These are phyloP conservation scores for Tursiops truncatus DNA, from an alignment of 2,113 vertebrate genomes.

Conservation along the genomic window DNA sequence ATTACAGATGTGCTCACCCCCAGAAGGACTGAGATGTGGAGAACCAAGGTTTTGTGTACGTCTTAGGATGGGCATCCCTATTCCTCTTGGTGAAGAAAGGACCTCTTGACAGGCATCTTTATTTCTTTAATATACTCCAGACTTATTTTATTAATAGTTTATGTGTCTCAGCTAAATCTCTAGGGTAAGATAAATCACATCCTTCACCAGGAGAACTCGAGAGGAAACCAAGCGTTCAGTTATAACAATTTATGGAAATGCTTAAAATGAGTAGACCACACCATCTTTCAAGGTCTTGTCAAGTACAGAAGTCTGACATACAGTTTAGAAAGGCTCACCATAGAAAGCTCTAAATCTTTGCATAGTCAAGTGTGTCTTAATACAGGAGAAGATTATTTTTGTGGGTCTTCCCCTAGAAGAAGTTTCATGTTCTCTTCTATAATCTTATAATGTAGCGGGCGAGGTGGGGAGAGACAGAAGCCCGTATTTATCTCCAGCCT, in stretches of 20 bases:
- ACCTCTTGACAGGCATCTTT: neutral
- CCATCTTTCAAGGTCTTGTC: neutral
- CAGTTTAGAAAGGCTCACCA: neutral
- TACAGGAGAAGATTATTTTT: neutral
- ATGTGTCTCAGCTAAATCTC: neutral
- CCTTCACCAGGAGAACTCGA: neutral
- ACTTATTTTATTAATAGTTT: constrained; percentile 34
- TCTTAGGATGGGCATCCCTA: neutral
- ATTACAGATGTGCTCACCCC: fast-evolving
- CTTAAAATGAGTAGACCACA: neutral
- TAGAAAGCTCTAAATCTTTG: neutral
- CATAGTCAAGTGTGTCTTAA: neutral
- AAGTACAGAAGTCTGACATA: neutral
- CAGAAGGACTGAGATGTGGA: neutral
- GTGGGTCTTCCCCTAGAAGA: neutral
- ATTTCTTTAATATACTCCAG: neutral
- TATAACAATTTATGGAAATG: constrained; percentile 15
- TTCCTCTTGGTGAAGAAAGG: neutral
- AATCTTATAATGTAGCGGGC: neutral
- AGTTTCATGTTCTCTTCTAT: neutral
- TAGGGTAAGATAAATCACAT: neutral
- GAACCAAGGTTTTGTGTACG: fast-evolving
- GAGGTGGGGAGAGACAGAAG: neutral
- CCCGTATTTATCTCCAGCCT: neutral
- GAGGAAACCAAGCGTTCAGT: neutral